A percentile compares a stretch with the other conserved stretches of the same genome.
These are phyloP conservation scores for Poecilia wingei DNA, from an alignment of 2,797 vertebrate genomes.

Conservation along the genomic window DNA sequence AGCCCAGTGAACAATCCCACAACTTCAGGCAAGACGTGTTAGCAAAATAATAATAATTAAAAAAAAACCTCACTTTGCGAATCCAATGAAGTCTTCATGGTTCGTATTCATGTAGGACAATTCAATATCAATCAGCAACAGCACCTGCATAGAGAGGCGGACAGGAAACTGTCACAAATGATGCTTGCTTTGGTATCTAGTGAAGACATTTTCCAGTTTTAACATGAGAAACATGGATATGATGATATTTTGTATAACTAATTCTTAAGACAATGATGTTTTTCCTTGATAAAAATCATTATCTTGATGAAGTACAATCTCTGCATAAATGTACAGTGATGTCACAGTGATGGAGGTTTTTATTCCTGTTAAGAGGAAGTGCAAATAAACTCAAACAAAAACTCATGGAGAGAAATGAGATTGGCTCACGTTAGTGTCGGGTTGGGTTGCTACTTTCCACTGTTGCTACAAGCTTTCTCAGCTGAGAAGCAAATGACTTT, in stretches of 20 bases:
- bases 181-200: neutral
- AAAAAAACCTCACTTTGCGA: conserved; percentile 90
- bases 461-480: neutral
- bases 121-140: conserved; percentile 97
- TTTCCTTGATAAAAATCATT: neutral
- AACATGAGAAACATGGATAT: neutral
- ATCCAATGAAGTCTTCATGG: conserved; percentile 98
- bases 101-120: conserved; percentile 99
- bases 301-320: no score
- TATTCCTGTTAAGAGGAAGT: neutral
- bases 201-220: neutral
- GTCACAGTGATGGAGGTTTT: neutral
- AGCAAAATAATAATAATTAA: neutral
- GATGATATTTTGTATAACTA: neutral
- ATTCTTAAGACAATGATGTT: neutral
- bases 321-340: no score
- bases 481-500: neutral
- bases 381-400: no score
- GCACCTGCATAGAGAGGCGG: conserved; percentile 80
- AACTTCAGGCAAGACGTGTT: neutral
- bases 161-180: neutral
- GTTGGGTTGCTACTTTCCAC: neutral
- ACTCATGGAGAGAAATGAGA: no score
- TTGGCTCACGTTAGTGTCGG: no score
- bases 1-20: neutral